Evolutionary conservation across 2,888 invertebrate species (phyloP), one percentile per base, ranked within the genome.

Genomic region (Brachylomia viminalis): DNA sequence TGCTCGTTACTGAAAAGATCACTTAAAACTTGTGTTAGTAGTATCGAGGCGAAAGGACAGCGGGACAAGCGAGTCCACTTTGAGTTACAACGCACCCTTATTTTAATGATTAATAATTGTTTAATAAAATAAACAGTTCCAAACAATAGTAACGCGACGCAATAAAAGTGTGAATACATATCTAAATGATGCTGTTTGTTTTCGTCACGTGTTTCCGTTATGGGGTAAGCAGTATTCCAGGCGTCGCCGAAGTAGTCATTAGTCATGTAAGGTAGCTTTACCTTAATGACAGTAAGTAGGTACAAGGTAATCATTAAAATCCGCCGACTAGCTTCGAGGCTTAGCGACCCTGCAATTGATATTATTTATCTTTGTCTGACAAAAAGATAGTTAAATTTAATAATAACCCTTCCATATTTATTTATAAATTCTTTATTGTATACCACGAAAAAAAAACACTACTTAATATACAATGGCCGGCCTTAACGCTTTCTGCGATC

Each of bases 1-100:
- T 82, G 83, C 85, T 91, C 87, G 88, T 88, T 92, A 92, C 91
- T 90, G 90, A 91, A 92, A 91, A 91, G 83, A 92, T 92, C 90
- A 91, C 90, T 91, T 91, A 86, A 90, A 91, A 91, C 85, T 90
- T 90, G 87, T 90, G 86, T 90, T 85, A 90, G 87, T 86, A 82
- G 76, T 82, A 77, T 69, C 47, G 72, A 62, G 59, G 42, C 17
- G 49, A 59, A 54, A 33, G 52, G 67, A 38, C 23, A 65, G 30
- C 23, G 27, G 30, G 6, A 15, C 61, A 30, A 33, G 30, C 23
- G 45, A 71, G 65, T 61, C 27, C 61, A 58, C n/a, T 64, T 69
- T 61, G 59, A 27, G 38, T 17, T 73, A 42, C 33, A 42, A 69
- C 65, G 27, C 33, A 20, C 27, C 20, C 1, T 10, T 7, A 62